Evolutionary conservation across 2,888 invertebrate genomes (phyloP), one percentile per base, ranked within the genome.

Genomic region (Lepetodrilus schrolli): DNA sequence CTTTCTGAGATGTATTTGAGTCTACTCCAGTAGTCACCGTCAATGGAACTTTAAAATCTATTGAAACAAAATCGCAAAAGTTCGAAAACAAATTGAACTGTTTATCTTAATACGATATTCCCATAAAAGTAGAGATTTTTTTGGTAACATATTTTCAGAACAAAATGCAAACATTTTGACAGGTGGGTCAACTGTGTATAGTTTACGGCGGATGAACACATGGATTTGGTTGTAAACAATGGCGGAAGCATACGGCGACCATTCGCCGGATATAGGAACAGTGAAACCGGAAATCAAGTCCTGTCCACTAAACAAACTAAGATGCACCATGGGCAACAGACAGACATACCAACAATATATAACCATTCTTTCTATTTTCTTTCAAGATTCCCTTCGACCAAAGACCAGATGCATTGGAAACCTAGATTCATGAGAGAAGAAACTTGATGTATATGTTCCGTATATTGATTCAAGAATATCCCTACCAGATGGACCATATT

Each of bases 121-220:
- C 58, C 58, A 58, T 34, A 58, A 58, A n/a, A 30, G 13, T 17
- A n/a, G 43, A 3, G 43, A 17, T n/a, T 23, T 58, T 51, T 23
- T 58, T 58, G 26, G 58, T n/a, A 30, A 58, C 43, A 2, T 17
- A 30, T 58, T 58, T 58, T 30, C 2, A 58, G 17, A 58, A n/a
- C n/a, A 58, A 58, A 21, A 58, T 58, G 58, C 58, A 34, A 58
- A 58, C 58, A 58, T 58, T 58, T 58, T 58, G 34, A 30, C 58
- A 58, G 58, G 58, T 58, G 58, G 26, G 26, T 17, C 13, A 20
- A 7, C 17, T 58, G 30, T 30, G 58, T 13, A 13, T 58, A 30
- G 8, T n/a, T 30, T 30, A 5, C 26, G 26, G 58, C 17, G 43
- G 4, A 8, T 4, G 2, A 58, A 13, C 58, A 58, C 58, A 17